Conservation (phyloP, 2,888 invertebrate species). For the Leuctra nigra region DNA sequence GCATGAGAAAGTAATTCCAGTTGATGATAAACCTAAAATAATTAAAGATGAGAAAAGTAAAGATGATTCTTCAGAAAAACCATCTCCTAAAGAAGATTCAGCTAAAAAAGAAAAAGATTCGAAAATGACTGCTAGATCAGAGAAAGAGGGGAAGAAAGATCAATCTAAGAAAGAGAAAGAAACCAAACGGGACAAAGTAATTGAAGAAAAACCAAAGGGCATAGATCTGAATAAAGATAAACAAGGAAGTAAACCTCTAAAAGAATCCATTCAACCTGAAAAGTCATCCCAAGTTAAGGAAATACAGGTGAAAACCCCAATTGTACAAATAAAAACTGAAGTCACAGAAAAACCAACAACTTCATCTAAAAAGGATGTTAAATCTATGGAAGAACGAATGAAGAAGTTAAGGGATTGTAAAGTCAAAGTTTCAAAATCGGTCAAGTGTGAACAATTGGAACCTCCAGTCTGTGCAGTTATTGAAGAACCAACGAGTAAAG, state of each 20-base stretch:
- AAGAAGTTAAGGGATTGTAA: conserved; percentile 38
- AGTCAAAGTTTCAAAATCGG: conserved; percentile 38
- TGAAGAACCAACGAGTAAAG: conserved; percentile 35
- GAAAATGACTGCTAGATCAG: no score
- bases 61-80: not conserved
- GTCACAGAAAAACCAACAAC: not conserved
- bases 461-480: conserved; percentile 38
- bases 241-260: no score
- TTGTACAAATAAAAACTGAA: not conserved
- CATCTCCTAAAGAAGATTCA: conserved; percentile 28
- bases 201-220: not conserved
- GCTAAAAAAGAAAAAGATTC: conserved; percentile 33
- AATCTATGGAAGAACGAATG: conserved; percentile 10
- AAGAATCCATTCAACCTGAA: no score
- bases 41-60: conserved; percentile 4
- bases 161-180: conserved; percentile 27
- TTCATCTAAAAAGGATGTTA: conserved; percentile 12
- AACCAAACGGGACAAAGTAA: not conserved
- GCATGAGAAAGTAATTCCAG: not conserved
- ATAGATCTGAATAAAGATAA: no score
- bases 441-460: conserved; percentile 32
- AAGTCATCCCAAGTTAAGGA: not conserved
- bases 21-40: conserved; percentile 1
- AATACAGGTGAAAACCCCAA: not conserved
- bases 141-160: conserved; percentile 3